Conservation (phyloP, 2,113 vertebrate genomes). For the Sinocyclocheilus rhinocerous region DNA sequence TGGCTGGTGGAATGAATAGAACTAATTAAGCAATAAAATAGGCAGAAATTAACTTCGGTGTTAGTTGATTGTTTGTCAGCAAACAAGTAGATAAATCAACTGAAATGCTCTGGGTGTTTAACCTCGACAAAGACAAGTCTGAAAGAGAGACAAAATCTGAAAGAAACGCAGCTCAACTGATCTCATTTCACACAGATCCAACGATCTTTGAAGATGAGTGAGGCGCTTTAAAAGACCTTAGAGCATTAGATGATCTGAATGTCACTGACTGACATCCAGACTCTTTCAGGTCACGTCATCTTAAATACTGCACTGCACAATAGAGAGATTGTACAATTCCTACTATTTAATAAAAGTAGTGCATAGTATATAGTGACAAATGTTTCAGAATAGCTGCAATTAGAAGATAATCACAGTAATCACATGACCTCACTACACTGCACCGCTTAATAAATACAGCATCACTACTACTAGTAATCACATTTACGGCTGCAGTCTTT, state of each 20-base stretch:
- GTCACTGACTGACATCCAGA: neutral
- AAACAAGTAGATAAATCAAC: neutral
- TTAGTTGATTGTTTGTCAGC: neutral
- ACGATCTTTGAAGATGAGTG: neutral
- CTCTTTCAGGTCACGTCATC: neutral
- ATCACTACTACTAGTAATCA: neutral
- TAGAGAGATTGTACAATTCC: neutral
- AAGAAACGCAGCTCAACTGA: neutral
- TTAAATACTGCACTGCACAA: neutral
- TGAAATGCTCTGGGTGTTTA: neutral
- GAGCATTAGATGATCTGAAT: neutral
- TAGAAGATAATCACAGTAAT: neutral
- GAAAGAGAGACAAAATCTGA: neutral
- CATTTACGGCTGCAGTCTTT: neutral
- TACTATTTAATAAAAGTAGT: neutral
- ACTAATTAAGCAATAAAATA: neutral
- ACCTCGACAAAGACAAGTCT: neutral
- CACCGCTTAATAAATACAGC: neutral
- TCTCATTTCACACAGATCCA: neutral
- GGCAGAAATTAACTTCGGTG: neutral
- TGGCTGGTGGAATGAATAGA: neutral
- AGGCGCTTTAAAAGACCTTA: neutral
- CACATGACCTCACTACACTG: neutral
- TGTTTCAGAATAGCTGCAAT: neutral
- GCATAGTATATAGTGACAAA: neutral